Conservation (phyloP, 2,888 invertebrate genomes). For the Rutpela maculata region DNA sequence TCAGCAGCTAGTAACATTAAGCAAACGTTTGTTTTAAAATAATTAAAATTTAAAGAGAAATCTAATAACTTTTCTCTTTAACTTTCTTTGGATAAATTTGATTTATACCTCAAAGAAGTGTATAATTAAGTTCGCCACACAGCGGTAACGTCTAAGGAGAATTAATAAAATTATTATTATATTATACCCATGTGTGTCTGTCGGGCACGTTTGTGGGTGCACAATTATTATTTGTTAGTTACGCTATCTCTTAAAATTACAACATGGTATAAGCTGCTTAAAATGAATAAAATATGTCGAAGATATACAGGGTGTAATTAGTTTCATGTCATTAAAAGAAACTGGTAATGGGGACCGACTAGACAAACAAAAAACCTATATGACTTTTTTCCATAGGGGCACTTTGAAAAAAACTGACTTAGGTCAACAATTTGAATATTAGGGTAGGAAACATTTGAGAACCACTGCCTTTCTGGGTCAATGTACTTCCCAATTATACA, state of each 20-base stretch:
- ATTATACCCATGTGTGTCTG: not conserved
- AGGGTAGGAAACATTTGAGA: too few species aligned
- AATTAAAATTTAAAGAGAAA: not conserved
- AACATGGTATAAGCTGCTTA: not conserved
- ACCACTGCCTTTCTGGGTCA: too few species aligned
- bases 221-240: not conserved
- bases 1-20: too few species aligned
- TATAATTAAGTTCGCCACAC: not conserved
- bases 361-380: too few species aligned
- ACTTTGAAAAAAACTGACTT: too few species aligned
- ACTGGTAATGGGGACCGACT: too few species aligned
- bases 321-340: too few species aligned
- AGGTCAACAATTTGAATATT: too few species aligned
- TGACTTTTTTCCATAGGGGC: too few species aligned
- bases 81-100: conserved; percentile 1
- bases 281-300: too few species aligned
- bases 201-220: not conserved
- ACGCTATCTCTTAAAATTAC: not conserved
- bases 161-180: not conserved
- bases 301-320: too few species aligned
- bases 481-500: too few species aligned
- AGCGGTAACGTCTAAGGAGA: not conserved
- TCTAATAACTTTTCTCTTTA: not conserved
- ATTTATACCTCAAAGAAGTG: not conserved
- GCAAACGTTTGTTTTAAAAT: not conserved